Percentiles rank a stretch among this genome's conserved stretches.
Conservation (phyloP, 2,888 invertebrate genomes). For the Heliconius ethilla region DNA sequence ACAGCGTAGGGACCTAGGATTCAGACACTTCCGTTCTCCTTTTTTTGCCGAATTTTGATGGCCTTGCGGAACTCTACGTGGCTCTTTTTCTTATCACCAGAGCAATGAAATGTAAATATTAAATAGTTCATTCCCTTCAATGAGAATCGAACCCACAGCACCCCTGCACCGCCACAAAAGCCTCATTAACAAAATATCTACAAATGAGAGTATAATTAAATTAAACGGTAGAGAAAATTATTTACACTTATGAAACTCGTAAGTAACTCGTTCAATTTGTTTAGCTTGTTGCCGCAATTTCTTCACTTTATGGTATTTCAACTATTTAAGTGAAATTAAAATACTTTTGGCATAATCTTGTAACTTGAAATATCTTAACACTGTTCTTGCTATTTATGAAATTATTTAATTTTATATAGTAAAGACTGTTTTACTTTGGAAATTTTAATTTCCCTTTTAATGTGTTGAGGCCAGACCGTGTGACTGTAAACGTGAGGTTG, state of each 20-base stretch:
- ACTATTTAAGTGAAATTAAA: not conserved
- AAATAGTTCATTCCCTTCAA: no score
- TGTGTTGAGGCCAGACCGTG: not conserved
- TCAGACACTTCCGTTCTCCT: not conserved
- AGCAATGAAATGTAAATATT: no score
- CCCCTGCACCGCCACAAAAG: no score
- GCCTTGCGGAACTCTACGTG: not conserved
- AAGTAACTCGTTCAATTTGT: not conserved
- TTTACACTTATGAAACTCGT: not conserved
- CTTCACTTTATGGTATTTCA: conserved; percentile 12
- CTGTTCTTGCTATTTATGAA: not conserved
- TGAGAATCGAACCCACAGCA: no score
- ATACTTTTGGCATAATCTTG: conserved; percentile 3
- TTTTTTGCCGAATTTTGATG: no score
- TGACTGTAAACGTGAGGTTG: no score
- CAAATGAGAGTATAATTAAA: not conserved
- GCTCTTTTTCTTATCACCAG: no score
- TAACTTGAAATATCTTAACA: conserved; percentile 3
- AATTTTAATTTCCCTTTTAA: not conserved
- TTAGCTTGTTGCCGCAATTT: not conserved
- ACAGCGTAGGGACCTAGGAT: not conserved
- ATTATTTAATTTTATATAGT: not conserved
- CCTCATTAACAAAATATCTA: not conserved
- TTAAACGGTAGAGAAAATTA: not conserved
- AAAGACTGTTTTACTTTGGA: not conserved